Evolutionary conservation across 2,888 invertebrate species (phyloP), one percentile per base, ranked within the genome.

Genomic region (Fragum whitleyi): DNA sequence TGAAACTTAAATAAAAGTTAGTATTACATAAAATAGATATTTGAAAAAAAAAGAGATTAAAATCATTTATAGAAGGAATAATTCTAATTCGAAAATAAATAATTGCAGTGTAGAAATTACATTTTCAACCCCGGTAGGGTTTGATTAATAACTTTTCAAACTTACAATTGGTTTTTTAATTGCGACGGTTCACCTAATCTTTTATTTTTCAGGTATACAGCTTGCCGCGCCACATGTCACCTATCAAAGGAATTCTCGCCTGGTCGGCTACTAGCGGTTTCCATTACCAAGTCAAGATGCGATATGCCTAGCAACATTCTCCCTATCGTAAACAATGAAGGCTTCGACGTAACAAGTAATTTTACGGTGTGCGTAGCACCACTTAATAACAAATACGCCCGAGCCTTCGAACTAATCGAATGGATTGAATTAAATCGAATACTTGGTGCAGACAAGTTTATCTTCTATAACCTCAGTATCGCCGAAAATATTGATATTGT

Each of bases 371-470:
- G 91, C 59, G 83, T 91, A 1, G 86, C 88, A 14, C 90, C 92
- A 0, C 67, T 92, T 1, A 89, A 89, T 75, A 86, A 73, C 74
- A 57, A 78, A 3, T 91, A 89, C 74, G 84, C 85, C n/a, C 78
- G 86, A 11, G 89, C 90, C 6, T 89, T 90, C 47, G 91, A 90
- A 72, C 81, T 93, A 32, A 88, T 93, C 5, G 92, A 93, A 81
- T 92, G 92, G 90, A 88, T 93, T 6, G 93, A 93, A 81, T 68
- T 93, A 26, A 92, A 91, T 73, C 83, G 83, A 53, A 69, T 93
- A 14, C 86, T 93, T 14, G 93, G 93, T 3, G 93, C 92, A 0
- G 83, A 90, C 5, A 87, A 87, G 71, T 87, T 93, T 69, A 80
- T 89, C n/a, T 90, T 93, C 76, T 93, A 93, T 82, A 89, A 90